Conservation (phyloP, 1,140 invertebrate genomes). For the Drosophila aff. region DNA sequence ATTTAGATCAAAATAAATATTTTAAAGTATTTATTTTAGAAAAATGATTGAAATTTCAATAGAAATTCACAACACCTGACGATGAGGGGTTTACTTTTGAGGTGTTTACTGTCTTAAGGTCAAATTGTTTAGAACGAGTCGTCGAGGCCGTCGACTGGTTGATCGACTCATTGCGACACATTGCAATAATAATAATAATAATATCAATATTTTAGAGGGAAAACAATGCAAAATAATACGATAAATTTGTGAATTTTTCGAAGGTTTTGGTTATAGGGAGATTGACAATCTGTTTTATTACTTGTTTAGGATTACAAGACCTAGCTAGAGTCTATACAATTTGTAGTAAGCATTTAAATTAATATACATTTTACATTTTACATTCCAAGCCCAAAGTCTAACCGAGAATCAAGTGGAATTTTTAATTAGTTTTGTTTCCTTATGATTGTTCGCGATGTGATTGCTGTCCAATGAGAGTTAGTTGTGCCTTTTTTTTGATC, state of each 20-base stretch:
- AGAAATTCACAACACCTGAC: neutral
- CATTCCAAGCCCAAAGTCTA: neutral
- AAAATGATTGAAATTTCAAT: neutral
- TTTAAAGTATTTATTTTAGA: neutral
- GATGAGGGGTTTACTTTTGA: neutral
- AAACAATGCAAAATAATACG: neutral
- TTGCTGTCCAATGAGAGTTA: constrained; percentile 13
- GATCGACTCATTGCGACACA: neutral
- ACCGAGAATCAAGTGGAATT: no score
- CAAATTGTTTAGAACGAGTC: constrained; percentile 1
- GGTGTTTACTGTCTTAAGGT: neutral
- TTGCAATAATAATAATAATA: neutral
- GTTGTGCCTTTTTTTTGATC: constrained; percentile 6
- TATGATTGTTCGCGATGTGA: neutral
- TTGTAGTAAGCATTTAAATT: neutral
- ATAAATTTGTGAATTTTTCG: no score
- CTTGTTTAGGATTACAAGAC: neutral
- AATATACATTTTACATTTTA: neutral
- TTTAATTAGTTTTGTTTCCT: neutral
- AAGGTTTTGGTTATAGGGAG: no score
- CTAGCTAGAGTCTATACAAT: neutral
- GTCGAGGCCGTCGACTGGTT: constrained; percentile 1
- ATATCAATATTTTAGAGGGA: neutral
- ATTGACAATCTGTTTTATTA: neutral
- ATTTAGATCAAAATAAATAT: neutral